These are phyloP conservation scores for Eupeodes latifasciatus DNA, from an alignment of 2,888 invertebrate species.

Conservation along the genomic window DNA sequence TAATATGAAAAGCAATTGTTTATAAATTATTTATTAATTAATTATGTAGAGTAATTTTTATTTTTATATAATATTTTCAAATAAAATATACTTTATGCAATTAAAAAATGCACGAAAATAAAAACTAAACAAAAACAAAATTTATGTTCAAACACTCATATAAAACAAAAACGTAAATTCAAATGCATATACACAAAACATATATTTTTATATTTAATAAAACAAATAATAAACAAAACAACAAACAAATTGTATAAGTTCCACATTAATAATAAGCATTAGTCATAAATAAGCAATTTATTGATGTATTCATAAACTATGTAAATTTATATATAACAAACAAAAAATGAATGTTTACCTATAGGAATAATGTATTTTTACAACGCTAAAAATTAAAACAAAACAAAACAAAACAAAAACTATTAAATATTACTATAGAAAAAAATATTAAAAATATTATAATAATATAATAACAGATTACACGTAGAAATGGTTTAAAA, in stretches of 20 bases:
- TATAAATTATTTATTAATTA: conserved; percentile 19
- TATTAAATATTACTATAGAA: conserved; percentile 22
- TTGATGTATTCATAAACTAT: conserved; percentile 66
- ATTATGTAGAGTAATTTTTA: conserved; percentile 6
- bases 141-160: conserved; percentile 21
- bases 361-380: conserved; percentile 72
- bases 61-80: conserved; percentile 14
- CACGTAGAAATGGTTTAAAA: conserved; percentile 32
- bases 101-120: conserved; percentile 30
- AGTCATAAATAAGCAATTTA: conserved; percentile 54
- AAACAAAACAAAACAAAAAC: background rate
- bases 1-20: conserved; percentile 63
- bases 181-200: conserved; percentile 26
- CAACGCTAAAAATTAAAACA: conserved; percentile 59
- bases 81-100: background rate
- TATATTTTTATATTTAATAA: conserved; percentile 67
- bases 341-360: conserved; percentile 56
- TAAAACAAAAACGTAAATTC: conserved; percentile 14
- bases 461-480: conserved; percentile 27
- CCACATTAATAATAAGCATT: conserved; percentile 32
- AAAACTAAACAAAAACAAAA: background rate
- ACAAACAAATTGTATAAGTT: conserved; percentile 36
- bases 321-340: conserved; percentile 52
- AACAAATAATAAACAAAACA: background rate
- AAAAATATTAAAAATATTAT: conserved; percentile 18